phyloP scores from a whole-genome alignment of 2,797 vertebrate genomes.

The Myioborus miniatus region DNA sequence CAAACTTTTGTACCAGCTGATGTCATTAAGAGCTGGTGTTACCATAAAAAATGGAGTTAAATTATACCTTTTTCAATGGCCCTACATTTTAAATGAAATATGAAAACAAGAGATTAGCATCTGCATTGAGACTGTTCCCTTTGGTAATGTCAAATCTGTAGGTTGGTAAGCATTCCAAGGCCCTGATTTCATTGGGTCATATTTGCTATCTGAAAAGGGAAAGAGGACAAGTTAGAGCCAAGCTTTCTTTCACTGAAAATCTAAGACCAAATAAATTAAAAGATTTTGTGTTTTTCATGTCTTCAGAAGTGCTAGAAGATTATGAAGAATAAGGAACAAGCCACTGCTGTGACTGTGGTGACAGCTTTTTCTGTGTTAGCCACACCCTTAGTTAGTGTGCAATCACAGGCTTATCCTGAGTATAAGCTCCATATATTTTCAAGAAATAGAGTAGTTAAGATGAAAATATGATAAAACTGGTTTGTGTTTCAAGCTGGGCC shows the following conservation, averaged over 20 bases:
- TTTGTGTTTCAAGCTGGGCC: background rate
- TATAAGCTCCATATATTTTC: background rate
- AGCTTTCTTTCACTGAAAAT: background rate
- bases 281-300: background rate
- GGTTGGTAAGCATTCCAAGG: background rate
- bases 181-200: background rate
- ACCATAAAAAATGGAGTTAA: background rate
- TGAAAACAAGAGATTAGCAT: background rate
- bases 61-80: background rate
- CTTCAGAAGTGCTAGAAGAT: background rate
- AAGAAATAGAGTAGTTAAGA: background rate
- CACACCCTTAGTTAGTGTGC: background rate
- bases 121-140: background rate
- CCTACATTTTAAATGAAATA: background rate
- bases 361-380: background rate
- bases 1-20: background rate
- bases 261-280: background rate
- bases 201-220: background rate
- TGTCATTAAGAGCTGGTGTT: background rate
- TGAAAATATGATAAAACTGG: background rate
- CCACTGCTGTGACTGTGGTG: background rate
- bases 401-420: background rate
- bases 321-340: background rate
- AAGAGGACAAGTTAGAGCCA: background rate
- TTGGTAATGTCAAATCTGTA: background rate